Base-by-base conservation (phyloP, 2,797 vertebrate genomes). In the Schizopygopsis malacanthus region DNA sequence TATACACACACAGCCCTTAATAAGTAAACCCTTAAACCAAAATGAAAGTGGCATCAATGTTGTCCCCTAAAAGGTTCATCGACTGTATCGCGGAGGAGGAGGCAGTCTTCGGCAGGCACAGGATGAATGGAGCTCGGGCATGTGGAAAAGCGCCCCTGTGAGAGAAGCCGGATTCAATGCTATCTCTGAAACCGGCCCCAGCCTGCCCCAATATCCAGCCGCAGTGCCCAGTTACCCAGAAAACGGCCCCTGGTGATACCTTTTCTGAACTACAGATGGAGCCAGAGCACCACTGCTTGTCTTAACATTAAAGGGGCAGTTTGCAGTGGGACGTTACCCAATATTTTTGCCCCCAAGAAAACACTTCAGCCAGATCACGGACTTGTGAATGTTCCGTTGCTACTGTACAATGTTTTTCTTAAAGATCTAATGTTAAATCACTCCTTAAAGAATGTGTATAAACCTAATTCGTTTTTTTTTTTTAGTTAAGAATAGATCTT, bases 61-160 rank as follows among this genome's bases (percentile, higher is more conserved):
- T 56, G 9, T 50, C 15, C 4, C 11, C 3, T 61, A 12, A 56
- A 73, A 99, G 98, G 97, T 99, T 39, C 98, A 99, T 91, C 95
- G 95, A 87, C 89, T 98, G 89, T 99, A 99, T 91, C 96, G 97
- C 2, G 96, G 97, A 0, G 94, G 91, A 0, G 97, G 97, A 0
- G 98, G 98, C n/a, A 99, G 97, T 89, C 90, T 99, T 81, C 91
- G 95, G 91, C 97, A 96, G 43, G 98, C 98, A 10, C 96, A 98
- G 92, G 96, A 97, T 0, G 98, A 99, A 92, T 99, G 98, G 98
- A 96, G 92, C 90, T 93, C 93, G 0, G 98, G 98, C 0, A 0
- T 91, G 0, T 99, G 98, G 98, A 97, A 96, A 90, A 96, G 93
- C 5, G 96, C 97, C 0, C 94, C 97, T 0, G 95, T 95, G 52